These are phyloP conservation scores for Drymonia ruficornis DNA, from an alignment of 2,888 invertebrate genomes.

Conservation along the genomic window DNA sequence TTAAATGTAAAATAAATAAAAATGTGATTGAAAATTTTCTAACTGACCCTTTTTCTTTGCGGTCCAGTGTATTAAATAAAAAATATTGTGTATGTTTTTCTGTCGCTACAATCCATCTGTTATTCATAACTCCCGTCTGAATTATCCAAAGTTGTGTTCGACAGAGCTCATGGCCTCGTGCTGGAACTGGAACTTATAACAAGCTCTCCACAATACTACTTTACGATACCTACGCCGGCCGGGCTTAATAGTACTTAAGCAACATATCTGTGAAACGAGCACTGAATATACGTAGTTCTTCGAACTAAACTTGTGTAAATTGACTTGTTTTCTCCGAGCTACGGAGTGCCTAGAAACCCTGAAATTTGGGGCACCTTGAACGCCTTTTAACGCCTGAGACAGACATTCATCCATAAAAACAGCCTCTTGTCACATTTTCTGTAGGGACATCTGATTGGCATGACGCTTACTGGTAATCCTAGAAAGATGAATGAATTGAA, in stretches of 20 bases:
- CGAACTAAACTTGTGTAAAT: neutral
- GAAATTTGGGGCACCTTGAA: no score
- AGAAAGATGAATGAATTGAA: no score
- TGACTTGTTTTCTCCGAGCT: neutral
- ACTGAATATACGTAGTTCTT: neutral
- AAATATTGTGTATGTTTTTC: neutral
- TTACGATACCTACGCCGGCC: neutral
- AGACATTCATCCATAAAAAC: no score
- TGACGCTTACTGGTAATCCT: no score
- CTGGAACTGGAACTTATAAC: neutral
- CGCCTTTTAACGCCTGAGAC: no score
- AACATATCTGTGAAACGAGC: neutral
- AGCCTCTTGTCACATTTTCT: no score
- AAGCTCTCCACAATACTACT: neutral
- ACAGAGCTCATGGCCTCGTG: neutral
- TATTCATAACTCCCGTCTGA: conserved; percentile 2
- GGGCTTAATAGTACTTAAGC: no score
- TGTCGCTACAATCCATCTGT: neutral
- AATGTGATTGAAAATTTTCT: no score
- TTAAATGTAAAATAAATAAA: no score
- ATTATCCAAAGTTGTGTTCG: neutral
- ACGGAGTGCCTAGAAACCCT: neutral
- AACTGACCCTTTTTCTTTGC: no score
- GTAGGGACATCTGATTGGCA: no score
- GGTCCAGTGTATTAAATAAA: neutral